These are phyloP conservation scores for Falcunculus frontatus DNA, from an alignment of 2,113 vertebrate genomes.

Conservation along the genomic window DNA sequence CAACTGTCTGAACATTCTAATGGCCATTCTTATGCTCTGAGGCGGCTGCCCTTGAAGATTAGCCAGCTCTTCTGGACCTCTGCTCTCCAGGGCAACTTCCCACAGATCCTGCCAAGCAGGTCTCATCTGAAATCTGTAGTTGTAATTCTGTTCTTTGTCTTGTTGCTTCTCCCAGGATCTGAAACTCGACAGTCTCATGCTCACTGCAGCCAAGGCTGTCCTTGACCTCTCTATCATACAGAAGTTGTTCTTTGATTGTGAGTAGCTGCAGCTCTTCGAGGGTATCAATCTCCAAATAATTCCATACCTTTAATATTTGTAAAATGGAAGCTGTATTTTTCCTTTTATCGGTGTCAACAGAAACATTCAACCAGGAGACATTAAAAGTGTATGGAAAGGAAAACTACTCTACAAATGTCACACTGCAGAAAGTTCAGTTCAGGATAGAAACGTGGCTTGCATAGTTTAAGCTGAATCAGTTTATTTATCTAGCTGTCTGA, in stretches of 20 bases:
- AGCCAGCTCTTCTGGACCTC: not conserved
- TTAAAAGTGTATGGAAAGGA: not conserved
- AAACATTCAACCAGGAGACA: not conserved
- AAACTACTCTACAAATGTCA: not conserved
- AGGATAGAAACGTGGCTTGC: not conserved
- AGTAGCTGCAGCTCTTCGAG: not conserved
- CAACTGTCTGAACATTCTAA: not conserved
- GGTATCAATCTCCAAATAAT: not conserved
- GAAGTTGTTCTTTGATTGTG: not conserved
- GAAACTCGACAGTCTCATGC: not conserved
- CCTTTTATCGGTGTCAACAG: not conserved
- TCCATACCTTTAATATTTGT: not conserved
- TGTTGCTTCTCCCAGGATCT: not conserved
- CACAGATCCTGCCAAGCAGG: conserved; percentile 24
- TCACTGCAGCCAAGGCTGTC: not conserved
- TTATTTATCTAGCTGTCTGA: not conserved
- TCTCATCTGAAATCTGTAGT: not conserved
- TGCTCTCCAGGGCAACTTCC: conserved; percentile 34
- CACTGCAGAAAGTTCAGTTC: not conserved
- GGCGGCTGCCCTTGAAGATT: not conserved
- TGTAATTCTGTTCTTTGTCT: conserved; percentile 15
- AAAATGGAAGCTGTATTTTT: not conserved
- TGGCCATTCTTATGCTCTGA: not conserved
- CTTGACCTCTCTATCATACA: not conserved
- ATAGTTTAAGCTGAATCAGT: not conserved